These are phyloP conservation scores for Zaprionus davidi DNA, from an alignment of 1,140 invertebrate genomes.

Conservation along the genomic window DNA sequence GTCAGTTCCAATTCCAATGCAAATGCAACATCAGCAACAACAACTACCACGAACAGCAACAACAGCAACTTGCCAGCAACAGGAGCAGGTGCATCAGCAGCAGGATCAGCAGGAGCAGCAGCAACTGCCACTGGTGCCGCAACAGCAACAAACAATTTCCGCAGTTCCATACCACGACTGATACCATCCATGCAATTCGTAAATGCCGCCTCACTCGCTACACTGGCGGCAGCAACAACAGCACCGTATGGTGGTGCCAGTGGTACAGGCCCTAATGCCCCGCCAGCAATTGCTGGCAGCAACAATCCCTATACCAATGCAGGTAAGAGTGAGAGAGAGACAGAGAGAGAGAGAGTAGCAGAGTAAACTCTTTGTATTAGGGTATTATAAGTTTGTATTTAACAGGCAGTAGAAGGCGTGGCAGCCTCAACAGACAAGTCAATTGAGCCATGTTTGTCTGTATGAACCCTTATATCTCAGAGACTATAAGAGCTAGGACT, in stretches of 20 bases:
- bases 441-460: too few relatives aligned
- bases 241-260: not conserved
- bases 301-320: not conserved
- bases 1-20: constrained; percentile 4
- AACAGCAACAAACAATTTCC: constrained; percentile 37
- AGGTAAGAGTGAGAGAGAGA: not conserved
- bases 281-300: not conserved
- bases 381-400: too few relatives aligned
- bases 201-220: constrained; percentile 30
- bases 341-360: too few relatives aligned
- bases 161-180: constrained; percentile 66
- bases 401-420: too few relatives aligned
- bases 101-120: not conserved
- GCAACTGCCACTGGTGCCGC: not conserved
- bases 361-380: too few relatives aligned
- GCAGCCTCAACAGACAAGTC: too few relatives aligned
- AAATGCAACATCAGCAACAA: not conserved
- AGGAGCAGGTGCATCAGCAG: constrained; percentile 60
- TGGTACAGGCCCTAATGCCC: not conserved
- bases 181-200: constrained; percentile 51
- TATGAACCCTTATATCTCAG: too few relatives aligned
- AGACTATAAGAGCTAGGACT: too few relatives aligned
- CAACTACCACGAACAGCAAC: not conserved
- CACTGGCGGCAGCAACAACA: not conserved
- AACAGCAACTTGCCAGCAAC: constrained; percentile 71